Percentiles rank a stretch among this genome's conserved stretches.
These are phyloP conservation scores for Tenthredo mesomela DNA, from an alignment of 2,888 invertebrate genomes.

Conservation along the genomic window DNA sequence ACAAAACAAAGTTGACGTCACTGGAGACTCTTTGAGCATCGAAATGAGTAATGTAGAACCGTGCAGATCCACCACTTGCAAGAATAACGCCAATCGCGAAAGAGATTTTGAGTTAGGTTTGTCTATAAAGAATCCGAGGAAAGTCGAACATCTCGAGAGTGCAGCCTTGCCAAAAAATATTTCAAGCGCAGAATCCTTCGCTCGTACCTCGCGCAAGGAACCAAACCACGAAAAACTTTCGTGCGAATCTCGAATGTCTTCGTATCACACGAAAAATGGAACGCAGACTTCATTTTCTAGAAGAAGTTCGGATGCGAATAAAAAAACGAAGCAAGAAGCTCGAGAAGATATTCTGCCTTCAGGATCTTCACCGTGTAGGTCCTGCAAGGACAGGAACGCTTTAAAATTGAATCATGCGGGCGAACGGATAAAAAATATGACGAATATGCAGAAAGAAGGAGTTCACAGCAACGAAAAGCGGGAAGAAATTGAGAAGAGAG, in stretches of 20 bases:
- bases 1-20: not conserved
- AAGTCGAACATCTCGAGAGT: not conserved
- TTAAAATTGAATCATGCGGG: not conserved
- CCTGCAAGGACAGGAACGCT: not conserved
- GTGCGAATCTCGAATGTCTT: not conserved
- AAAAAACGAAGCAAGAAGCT: not conserved
- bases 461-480: not conserved
- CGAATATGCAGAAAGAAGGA: not conserved
- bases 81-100: not conserved
- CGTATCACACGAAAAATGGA: not conserved
- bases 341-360: not conserved
- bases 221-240: not conserved
- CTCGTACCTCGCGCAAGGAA: not conserved
- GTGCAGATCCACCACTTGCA: not conserved
- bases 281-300: not conserved
- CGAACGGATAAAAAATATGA: not conserved
- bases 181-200: not conserved
- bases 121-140: not conserved
- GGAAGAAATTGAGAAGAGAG: not conserved
- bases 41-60: not conserved
- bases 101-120: not conserved
- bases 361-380: not conserved
- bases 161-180: not conserved
- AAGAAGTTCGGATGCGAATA: not conserved
- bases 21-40: not conserved